Conservation (phyloP, 1,140 invertebrate species). For the Zophobas morio region DNA sequence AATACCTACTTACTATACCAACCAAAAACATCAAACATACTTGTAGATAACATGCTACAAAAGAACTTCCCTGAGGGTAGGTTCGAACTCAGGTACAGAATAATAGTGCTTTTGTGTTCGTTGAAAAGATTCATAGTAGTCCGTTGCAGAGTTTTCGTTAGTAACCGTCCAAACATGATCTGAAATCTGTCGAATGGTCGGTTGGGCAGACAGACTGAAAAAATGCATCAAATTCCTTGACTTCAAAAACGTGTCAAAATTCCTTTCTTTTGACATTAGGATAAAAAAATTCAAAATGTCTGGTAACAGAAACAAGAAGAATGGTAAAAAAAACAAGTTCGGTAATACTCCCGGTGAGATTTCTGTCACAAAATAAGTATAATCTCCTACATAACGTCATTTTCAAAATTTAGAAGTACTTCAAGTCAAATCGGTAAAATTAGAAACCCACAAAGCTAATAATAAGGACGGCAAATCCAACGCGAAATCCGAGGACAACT, state of each 20-base stretch:
- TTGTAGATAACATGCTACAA: no score
- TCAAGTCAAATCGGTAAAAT: slow-evolving; percentile 28
- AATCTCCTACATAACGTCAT: not conserved
- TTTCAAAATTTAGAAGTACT: slow-evolving; percentile 17
- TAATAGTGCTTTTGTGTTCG: no score
- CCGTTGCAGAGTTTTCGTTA: not conserved
- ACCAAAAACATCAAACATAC: no score
- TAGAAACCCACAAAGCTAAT: slow-evolving; percentile 13
- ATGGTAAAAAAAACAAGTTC: slow-evolving; percentile 33
- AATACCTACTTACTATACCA: no score
- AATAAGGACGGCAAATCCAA: slow-evolving; percentile 1
- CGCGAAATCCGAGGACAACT: slow-evolving; percentile 34
- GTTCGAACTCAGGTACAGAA: no score
- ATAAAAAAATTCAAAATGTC: slow-evolving; percentile 40
- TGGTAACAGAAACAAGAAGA: slow-evolving; percentile 42
- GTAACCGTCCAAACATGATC: not conserved
- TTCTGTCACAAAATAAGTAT: not conserved
- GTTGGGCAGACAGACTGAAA: not conserved
- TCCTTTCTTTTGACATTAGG: slow-evolving; percentile 38
- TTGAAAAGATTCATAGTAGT: no score
- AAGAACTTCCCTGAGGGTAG: no score
- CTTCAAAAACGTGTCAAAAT: slow-evolving; percentile 33
- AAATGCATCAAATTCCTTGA: slow-evolving; percentile 19
- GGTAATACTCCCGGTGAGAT: slow-evolving; percentile 28
- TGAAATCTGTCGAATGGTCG: not conserved